Conservation (phyloP, 2,888 invertebrate species). For the Entomobrya multifasciata region DNA sequence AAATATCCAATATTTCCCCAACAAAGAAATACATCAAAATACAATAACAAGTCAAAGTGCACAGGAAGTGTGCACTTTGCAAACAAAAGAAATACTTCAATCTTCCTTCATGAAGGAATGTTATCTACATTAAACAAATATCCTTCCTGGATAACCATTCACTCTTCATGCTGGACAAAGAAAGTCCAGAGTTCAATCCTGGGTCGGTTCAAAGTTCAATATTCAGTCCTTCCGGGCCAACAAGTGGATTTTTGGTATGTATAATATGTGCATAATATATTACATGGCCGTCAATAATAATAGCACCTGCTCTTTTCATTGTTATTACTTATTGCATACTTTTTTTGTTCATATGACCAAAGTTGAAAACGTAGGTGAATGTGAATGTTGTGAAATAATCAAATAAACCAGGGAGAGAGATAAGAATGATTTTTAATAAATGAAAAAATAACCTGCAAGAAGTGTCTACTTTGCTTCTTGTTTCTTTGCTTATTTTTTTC, state of each 20-base stretch:
- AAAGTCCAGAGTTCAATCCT: too few species aligned
- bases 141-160: not conserved
- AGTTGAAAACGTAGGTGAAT: conserved; percentile 59
- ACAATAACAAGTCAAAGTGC: too few species aligned
- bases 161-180: not conserved
- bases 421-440: conserved; percentile 44
- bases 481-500: not conserved
- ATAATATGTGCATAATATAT: conserved; percentile 48
- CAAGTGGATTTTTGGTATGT: conserved; percentile 12
- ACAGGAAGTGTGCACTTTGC: too few species aligned
- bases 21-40: too few species aligned
- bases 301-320: conserved; percentile 42
- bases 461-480: not conserved
- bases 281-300: conserved; percentile 57
- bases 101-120: too few species aligned
- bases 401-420: conserved; percentile 41
- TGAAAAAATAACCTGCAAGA: conserved; percentile 32
- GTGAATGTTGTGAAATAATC: conserved; percentile 34
- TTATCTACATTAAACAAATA: too few species aligned
- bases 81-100: too few species aligned
- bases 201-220: not conserved
- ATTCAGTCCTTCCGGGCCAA: too few species aligned
- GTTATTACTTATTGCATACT: conserved; percentile 49
- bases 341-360: conserved; percentile 50
- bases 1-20: too few species aligned